phyloP scores from a whole-genome alignment of 2,797 vertebrate genomes.

The Pogonophryne albipinna region DNA sequence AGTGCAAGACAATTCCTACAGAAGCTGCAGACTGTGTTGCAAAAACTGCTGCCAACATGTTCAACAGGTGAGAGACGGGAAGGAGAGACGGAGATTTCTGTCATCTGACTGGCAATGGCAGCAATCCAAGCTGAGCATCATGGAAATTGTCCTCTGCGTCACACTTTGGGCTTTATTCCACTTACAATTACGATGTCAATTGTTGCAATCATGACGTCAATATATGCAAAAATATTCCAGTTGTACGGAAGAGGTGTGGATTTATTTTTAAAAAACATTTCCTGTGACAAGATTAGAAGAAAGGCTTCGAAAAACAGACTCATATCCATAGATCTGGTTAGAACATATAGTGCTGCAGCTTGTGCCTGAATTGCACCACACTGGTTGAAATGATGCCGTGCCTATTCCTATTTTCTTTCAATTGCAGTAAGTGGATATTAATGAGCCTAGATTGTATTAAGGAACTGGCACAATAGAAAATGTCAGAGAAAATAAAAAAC shows the following conservation, averaged over 20 bases:
- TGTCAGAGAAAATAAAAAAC: neutral
- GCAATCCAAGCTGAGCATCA: neutral
- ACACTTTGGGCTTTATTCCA: conserved; percentile 5
- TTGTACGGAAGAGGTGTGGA: neutral
- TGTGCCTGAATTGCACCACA: conserved; percentile 10
- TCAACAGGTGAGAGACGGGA: conserved; percentile 41
- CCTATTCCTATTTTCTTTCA: conserved; percentile 6
- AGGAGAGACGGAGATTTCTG: neutral
- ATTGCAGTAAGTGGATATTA: conserved; percentile 28
- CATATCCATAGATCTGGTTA: conserved; percentile 5
- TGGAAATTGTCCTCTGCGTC: conserved; percentile 10
- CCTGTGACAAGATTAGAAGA: neutral
- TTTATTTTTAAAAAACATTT: conserved; percentile 16
- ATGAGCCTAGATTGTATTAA: neutral
- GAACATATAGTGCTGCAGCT: neutral
- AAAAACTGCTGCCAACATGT: conserved; percentile 8
- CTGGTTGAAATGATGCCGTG: neutral
- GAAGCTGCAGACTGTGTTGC: neutral
- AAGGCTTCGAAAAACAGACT: neutral
- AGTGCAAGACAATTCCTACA: conserved; percentile 12
- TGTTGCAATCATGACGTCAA: neutral
- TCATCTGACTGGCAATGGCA: conserved; percentile 1
- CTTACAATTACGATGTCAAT: neutral
- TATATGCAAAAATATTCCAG: neutral
- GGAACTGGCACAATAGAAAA: conserved; percentile 12